Percentiles rank a stretch among this genome's conserved stretches.
Evolutionary conservation across 2,888 invertebrate species (phyloP).

Genomic region (Troides helena): DNA sequence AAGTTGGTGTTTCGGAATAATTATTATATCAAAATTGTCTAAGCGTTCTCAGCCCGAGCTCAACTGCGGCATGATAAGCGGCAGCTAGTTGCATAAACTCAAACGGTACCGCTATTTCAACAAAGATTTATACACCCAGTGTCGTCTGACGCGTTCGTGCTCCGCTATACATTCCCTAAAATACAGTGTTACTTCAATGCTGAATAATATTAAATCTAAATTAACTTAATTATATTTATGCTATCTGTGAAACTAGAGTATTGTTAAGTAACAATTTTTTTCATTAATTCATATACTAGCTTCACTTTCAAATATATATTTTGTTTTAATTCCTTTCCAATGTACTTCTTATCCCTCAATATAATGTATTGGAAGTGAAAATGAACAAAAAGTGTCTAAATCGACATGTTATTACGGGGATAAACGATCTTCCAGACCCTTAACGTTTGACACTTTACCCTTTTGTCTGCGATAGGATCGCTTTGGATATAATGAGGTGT

Average conservation of each 20-base stretch:
- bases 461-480: conserved; percentile 33
- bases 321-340: background rate
- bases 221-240: no score
- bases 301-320: background rate
- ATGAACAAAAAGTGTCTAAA: conserved; percentile 13
- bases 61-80: conserved; percentile 23
- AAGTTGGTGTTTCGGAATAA: conserved; percentile 16
- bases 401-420: conserved; percentile 35
- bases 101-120: conserved; percentile 46
- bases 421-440: conserved; percentile 34
- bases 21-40: conserved; percentile 20
- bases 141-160: conserved; percentile 39
- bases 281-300: background rate
- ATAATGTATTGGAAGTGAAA: background rate
- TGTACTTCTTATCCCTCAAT: background rate
- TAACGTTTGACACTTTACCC: conserved; percentile 34
- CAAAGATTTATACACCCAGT: conserved; percentile 53
- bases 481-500: conserved; percentile 30
- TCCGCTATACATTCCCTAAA: conserved; percentile 30
- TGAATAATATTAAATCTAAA: background rate
- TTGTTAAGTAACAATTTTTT: no score
- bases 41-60: conserved; percentile 10
- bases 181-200: background rate
- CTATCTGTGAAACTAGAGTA: no score
- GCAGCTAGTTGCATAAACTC: conserved; percentile 47